Conservation (phyloP, 2,113 vertebrate genomes). For the Anas platyrhynchos region DNA sequence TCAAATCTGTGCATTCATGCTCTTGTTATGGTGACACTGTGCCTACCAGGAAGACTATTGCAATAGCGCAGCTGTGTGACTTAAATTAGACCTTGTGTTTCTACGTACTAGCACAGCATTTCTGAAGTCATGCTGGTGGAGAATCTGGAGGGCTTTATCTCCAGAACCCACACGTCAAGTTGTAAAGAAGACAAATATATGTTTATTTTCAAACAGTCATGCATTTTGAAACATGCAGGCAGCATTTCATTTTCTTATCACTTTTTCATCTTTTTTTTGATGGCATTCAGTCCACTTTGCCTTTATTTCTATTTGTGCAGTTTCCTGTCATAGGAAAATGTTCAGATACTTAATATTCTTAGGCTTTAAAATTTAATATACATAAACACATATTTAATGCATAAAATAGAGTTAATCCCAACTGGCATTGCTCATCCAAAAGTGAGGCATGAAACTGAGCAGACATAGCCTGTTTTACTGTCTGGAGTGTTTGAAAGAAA, state of each 20-base stretch:
- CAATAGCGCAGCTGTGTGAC: background rate
- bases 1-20: fast-evolving
- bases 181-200: background rate
- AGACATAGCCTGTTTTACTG: background rate
- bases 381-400: background rate
- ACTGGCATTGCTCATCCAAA: background rate
- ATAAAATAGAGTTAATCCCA: background rate
- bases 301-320: background rate
- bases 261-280: background rate
- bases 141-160: background rate
- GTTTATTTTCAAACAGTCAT: background rate
- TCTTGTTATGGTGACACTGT: background rate
- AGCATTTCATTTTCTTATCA: background rate
- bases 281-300: background rate
- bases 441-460: background rate
- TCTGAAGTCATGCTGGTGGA: fast-evolving
- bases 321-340: too few species aligned
- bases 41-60: background rate
- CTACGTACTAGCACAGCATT: fast-evolving
- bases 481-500: background rate
- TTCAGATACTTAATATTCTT: background rate
- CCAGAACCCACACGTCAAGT: background rate
- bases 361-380: background rate
- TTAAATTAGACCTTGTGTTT: too few species aligned
- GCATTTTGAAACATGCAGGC: background rate